A percentile compares a stretch with the other conserved stretches of the same genome.
phyloP scores from a whole-genome alignment of 2,797 vertebrate species.

The Paguma larvata region DNA sequence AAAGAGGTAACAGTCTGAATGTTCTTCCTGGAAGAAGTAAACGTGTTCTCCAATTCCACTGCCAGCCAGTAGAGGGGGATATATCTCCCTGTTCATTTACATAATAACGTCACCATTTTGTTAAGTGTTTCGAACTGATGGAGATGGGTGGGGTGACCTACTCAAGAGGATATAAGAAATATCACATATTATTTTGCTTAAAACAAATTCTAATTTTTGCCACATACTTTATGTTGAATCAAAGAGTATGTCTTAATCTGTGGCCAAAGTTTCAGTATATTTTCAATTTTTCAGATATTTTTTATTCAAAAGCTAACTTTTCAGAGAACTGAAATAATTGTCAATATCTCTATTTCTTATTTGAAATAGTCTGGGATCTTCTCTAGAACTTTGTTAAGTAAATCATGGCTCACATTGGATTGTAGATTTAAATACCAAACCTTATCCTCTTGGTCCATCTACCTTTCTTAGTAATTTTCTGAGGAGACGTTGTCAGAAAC shows the following conservation, averaged over 20 bases:
- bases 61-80: background rate
- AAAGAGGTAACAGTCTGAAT: background rate
- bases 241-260: background rate
- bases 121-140: background rate
- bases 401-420: background rate
- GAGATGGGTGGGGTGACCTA: background rate
- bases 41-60: background rate
- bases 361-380: background rate
- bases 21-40: background rate
- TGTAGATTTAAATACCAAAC: background rate
- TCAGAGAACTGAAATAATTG: background rate
- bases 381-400: background rate
- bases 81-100: background rate
- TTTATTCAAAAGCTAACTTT: background rate
- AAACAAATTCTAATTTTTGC: background rate
- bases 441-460: background rate
- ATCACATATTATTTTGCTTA: background rate
- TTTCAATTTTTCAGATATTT: slow-evolving; percentile 6
- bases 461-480: background rate
- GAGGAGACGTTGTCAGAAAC: background rate
- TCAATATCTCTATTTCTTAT: background rate
- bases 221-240: background rate
- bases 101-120: background rate
- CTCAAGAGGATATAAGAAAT: background rate
- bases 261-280: background rate